Percentiles rank a stretch among this genome's conserved stretches.
phyloP scores from a whole-genome alignment of 2,113 vertebrate genomes.

The Cygnus buccinator region DNA sequence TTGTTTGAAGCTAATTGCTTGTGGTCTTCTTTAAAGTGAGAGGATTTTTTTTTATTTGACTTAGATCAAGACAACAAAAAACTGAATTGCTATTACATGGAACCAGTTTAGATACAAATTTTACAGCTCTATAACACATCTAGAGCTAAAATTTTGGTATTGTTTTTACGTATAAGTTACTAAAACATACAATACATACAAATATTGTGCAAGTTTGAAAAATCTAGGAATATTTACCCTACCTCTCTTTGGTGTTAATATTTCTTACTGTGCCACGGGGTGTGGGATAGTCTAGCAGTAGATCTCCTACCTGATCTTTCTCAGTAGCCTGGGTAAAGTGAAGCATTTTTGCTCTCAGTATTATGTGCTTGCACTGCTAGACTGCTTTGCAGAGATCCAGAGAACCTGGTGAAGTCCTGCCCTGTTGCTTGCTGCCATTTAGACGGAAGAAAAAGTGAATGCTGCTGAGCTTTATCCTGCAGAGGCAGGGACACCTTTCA shows the following conservation, averaged over 20 bases:
- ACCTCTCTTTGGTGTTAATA: neutral
- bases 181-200: neutral
- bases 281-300: neutral
- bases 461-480: neutral
- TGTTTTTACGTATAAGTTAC: neutral
- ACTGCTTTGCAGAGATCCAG: neutral
- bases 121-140: neutral
- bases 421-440: neutral
- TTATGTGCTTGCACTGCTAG: neutral
- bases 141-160: neutral
- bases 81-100: neutral
- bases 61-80: neutral
- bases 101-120: neutral
- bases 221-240: neutral
- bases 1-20: conserved; percentile 5
- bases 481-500: no score
- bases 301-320: neutral
- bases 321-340: neutral
- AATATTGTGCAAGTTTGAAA: neutral
- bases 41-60: neutral
- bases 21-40: neutral
- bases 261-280: neutral
- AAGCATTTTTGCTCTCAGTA: neutral
- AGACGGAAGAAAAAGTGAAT: neutral
- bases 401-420: neutral